Base-by-base conservation (phyloP, 2,797 vertebrate species). In the Neosilurus hyrtlii region DNA sequence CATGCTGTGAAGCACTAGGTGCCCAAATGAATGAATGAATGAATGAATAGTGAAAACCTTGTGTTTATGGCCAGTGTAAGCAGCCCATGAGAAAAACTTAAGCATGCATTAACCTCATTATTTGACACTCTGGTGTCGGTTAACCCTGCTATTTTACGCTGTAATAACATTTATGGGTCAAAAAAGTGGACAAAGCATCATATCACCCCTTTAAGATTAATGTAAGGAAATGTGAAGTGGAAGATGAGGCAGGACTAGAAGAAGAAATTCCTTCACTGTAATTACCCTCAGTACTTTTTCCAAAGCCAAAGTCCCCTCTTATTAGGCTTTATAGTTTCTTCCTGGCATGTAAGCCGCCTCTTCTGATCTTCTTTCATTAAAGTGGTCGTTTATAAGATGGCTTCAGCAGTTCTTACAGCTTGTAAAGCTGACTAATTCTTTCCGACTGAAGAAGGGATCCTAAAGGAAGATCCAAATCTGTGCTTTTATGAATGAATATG, bases 331-430 rank as follows among this genome's bases (percentile, higher is more conserved):
- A 91, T 89, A 82, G 82, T 83, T 87, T 87, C 89, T 88, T 89
- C 84, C 24, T 81, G 91, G 91, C 90, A 92, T 90, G 89, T 89
- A 90, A 91, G 88, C 85, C 86, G 84, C 89, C 89, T 86, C 87
- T 87, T 15, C 26, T 80, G 70, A 92, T 90, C 89, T 88, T 81
- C 84, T 88, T 83, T 87, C 84, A 82, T 92, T 91, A 91, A 91
- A 92, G 89, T 89, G 86, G 86, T 87, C 80, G 0, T 93, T 93
- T 91, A 91, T 76, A 89, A 87, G 89, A 92, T 86, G 89, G 82
- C 90, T 85, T 89, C 88, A 87, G 86, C 87, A 67, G 88, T 89
- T 90, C 78, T 85, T 88, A 82, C 84, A 88, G 88, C 89, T 90
- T 86, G 71, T 93, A 90, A 92, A 92, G 81, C 24, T 76, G 59